Evolutionary conservation across 1,140 invertebrate genomes (phyloP).

Genomic region (Phymorhynchus buccinoides): DNA sequence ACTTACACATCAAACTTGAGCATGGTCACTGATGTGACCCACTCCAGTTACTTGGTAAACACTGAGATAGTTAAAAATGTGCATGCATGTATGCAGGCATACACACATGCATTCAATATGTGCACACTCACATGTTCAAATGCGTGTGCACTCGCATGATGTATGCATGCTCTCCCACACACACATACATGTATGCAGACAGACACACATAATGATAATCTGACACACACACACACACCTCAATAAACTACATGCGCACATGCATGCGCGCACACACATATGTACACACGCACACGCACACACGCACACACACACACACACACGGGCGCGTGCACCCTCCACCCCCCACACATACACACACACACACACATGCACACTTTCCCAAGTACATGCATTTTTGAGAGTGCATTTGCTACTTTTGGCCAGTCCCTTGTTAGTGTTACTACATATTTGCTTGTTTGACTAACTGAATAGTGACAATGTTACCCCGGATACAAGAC

Average conservation of each 20-base stretch:
- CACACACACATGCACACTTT: background rate
- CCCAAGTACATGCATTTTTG: background rate
- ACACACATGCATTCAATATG: background rate
- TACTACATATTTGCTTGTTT: no score
- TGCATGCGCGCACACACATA: background rate
- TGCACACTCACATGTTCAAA: background rate
- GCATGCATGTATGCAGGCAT: conserved; percentile 3
- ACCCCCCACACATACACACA: background rate
- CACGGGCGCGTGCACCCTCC: background rate
- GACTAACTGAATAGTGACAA: no score
- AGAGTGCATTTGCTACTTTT: no score
- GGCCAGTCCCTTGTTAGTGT: no score
- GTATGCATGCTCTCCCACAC: background rate
- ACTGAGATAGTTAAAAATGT: no score
- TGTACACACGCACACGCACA: conserved; percentile 19
- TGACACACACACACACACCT: conserved; percentile 8
- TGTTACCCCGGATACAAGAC: no score
- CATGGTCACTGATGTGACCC: no score
- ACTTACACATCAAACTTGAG: no score
- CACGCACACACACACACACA: conserved; percentile 40
- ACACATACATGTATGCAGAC: background rate
- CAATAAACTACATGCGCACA: background rate
- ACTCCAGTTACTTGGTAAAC: no score
- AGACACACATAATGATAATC: background rate
- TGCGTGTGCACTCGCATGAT: background rate